Percentiles rank a stretch among this genome's conserved stretches.
Conservation (phyloP, 2,888 invertebrate genomes). For the Hirtodrosophila cameraria region DNA sequence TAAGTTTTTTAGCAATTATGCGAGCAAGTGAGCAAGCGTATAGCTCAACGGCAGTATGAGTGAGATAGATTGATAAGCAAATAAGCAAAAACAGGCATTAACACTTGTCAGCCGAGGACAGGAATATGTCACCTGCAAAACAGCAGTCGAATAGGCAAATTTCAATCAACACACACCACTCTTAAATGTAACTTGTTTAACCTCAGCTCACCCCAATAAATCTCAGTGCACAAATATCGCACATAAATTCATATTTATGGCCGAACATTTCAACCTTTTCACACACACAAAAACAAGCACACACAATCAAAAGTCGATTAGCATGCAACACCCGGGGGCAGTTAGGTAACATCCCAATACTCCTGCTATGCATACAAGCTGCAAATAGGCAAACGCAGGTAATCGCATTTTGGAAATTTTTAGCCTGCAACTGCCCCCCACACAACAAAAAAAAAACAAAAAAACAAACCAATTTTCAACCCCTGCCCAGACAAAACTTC, state of each 20-base stretch:
- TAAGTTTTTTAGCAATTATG: conserved; percentile 83
- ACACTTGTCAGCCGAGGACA: conserved; percentile 68
- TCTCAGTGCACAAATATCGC: conserved; percentile 60
- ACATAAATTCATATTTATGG: conserved; percentile 83
- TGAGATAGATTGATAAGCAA: conserved; percentile 21
- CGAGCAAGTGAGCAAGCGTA: conserved; percentile 15
- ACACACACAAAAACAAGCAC: conserved; percentile 36
- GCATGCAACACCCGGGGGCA: conserved; percentile 60
- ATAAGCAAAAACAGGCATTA: conserved; percentile 60
- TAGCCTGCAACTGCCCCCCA: conserved; percentile 10
- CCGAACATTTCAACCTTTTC: conserved; percentile 81
- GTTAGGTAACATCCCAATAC: conserved; percentile 31
- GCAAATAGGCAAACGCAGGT: conserved; percentile 82
- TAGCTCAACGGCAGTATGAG: background rate
- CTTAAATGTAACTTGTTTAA: background rate
- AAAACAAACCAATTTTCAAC: conserved; percentile 68
- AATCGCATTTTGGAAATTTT: conserved; percentile 75
- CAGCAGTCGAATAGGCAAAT: conserved; percentile 42
- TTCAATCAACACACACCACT: conserved; percentile 61
- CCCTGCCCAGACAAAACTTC: conserved; percentile 47
- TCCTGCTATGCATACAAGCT: conserved; percentile 46
- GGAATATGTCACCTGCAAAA: conserved; percentile 74
- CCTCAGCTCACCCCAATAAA: conserved; percentile 50
- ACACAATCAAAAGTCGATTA: conserved; percentile 79
- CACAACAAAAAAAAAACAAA: conserved; percentile 14